Conservation (phyloP, 2,113 vertebrate genomes). For the Butastur rufipennis region DNA sequence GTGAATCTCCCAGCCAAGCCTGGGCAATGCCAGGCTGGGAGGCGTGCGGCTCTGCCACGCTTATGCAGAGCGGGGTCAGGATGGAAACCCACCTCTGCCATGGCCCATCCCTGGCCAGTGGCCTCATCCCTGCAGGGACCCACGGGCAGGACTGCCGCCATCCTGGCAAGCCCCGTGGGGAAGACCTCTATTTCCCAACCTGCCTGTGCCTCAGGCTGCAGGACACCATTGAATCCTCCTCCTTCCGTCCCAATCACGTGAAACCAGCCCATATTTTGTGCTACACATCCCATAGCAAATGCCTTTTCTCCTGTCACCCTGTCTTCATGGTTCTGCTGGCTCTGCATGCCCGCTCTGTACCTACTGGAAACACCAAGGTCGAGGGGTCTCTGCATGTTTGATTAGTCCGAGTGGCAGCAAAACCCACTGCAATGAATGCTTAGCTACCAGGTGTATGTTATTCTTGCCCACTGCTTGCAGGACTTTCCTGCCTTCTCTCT, state of each 20-base stretch:
- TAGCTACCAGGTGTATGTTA: neutral
- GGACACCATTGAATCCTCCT: neutral
- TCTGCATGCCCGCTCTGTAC: accelerated
- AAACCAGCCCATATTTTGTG: neutral
- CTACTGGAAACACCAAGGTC: neutral
- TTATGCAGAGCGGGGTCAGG: accelerated
- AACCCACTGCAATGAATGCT: neutral
- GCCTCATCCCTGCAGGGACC: neutral
- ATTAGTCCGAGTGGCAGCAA: neutral
- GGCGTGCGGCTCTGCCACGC: accelerated
- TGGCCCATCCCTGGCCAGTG: accelerated
- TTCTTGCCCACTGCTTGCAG: neutral
- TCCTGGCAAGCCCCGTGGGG: neutral
- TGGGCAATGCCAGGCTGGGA: neutral
- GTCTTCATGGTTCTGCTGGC: neutral
- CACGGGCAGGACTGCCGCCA: accelerated
- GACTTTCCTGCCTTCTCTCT: neutral
- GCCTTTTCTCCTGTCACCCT: neutral
- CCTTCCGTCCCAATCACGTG: neutral
- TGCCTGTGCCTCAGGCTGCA: neutral
- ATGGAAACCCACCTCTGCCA: neutral
- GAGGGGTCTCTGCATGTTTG: neutral
- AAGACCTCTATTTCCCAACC: neutral
- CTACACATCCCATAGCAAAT: neutral
- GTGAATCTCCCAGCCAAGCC: neutral